Percentiles rank a stretch among this genome's conserved stretches.
Evolutionary conservation across 2,113 vertebrate species (phyloP).

Genomic region (Isichthys henryi): DNA sequence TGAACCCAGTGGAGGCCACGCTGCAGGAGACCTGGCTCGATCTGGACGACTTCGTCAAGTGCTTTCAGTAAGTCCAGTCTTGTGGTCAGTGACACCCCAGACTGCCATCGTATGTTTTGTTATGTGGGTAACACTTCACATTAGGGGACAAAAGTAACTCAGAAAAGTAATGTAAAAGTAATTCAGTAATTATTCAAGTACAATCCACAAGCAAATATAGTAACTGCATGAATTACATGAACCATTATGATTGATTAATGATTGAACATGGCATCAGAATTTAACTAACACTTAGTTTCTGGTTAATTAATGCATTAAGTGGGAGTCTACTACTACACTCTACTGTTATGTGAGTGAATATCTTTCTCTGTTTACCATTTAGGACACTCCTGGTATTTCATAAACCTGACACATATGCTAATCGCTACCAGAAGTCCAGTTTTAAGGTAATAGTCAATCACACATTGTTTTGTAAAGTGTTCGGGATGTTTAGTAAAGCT

Average conservation of each 20-base stretch:
- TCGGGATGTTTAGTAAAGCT: background rate
- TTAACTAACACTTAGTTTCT: background rate
- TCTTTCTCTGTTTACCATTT: background rate
- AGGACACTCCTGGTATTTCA: conserved; percentile 41
- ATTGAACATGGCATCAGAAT: background rate
- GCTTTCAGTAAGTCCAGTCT: conserved; percentile 74
- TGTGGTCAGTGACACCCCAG: background rate
- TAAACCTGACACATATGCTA: conserved; percentile 23
- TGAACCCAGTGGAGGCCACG: conserved; percentile 30
- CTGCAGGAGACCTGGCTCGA: conserved; percentile 75
- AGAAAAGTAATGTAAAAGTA: background rate
- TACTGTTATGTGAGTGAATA: background rate
- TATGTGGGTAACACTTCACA: conserved; percentile 4
- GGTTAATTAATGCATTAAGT: background rate
- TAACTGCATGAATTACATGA: background rate
- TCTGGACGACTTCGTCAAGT: conserved; percentile 74
- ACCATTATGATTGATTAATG: background rate
- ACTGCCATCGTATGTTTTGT: background rate
- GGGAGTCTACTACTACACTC: background rate
- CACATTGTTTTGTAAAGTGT: background rate
- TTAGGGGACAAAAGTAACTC: background rate
- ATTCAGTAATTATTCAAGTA: background rate
- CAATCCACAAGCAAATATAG: background rate
- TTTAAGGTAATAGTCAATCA: conserved; percentile 27
- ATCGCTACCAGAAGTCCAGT: conserved; percentile 27